A percentile compares a stretch with the other conserved stretches of the same genome.
Evolutionary conservation across 2,113 vertebrate species (phyloP).

Genomic region (Danio rerio): DNA sequence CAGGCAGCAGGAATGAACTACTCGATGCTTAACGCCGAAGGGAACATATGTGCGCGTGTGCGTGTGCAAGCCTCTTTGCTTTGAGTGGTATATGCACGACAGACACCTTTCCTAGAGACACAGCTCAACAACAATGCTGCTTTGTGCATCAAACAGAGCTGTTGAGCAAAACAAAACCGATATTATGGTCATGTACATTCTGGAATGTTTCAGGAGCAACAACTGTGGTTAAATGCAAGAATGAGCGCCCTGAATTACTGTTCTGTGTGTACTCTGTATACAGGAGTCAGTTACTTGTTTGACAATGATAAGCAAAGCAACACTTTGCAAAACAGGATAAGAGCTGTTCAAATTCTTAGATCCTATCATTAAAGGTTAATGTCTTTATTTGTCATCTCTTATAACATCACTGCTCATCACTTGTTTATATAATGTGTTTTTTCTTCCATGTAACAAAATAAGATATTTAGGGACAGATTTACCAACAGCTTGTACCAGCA

Average conservation of each 20-base stretch:
- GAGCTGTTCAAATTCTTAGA: not conserved
- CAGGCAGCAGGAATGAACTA: slow-evolving; percentile 56
- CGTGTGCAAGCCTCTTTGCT: not conserved
- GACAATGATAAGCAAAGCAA: not conserved
- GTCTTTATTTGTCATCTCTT: too few relatives aligned
- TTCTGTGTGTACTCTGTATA: not conserved
- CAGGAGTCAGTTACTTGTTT: not conserved
- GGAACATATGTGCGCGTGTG: slow-evolving; percentile 36
- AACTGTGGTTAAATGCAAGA: not conserved
- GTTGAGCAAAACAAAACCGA: not conserved
- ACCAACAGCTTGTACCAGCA: too few relatives aligned
- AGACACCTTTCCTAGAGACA: slow-evolving; percentile 11
- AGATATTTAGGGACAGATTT: too few relatives aligned
- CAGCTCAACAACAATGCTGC: slow-evolving; percentile 12
- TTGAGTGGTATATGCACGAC: not conserved
- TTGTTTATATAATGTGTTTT: too few relatives aligned
- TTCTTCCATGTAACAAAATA: too few relatives aligned
- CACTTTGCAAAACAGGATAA: not conserved
- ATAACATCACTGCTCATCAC: too few relatives aligned
- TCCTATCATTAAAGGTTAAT: not conserved
- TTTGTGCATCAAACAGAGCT: slow-evolving; percentile 20
- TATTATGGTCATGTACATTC: not conserved
- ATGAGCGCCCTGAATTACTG: not conserved
- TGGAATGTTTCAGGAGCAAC: not conserved
- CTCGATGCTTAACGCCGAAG: slow-evolving; percentile 21